These are phyloP conservation scores for Xenopus tropicalis DNA, from an alignment of 2,113 vertebrate species.

Conservation along the genomic window DNA sequence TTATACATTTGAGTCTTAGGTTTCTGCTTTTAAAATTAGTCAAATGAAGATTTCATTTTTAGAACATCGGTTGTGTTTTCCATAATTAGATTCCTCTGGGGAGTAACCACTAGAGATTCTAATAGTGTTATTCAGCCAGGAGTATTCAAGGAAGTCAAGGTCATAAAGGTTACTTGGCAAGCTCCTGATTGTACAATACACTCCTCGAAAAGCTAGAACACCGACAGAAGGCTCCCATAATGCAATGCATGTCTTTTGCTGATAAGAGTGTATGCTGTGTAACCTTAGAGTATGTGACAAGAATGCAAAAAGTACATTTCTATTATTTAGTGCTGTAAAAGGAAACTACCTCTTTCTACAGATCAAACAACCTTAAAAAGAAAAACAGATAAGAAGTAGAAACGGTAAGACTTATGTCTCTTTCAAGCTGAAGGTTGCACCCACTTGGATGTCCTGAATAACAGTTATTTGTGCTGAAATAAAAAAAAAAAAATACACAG, in stretches of 20 bases:
- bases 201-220: constrained; percentile 61
- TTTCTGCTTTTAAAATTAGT: not conserved
- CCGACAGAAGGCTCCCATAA: constrained; percentile 70
- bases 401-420: constrained; percentile 52
- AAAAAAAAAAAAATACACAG: constrained; percentile 44
- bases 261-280: constrained; percentile 78
- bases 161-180: constrained; percentile 56
- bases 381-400: constrained; percentile 62
- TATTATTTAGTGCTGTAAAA: constrained; percentile 50
- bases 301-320: constrained; percentile 66
- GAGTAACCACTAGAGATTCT: constrained; percentile 48
- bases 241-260: constrained; percentile 60
- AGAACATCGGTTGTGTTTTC: not conserved
- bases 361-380: constrained; percentile 65
- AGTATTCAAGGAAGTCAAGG: constrained; percentile 58
- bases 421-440: constrained; percentile 16
- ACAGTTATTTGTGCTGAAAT: constrained; percentile 44
- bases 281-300: constrained; percentile 69
- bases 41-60: not conserved
- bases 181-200: constrained; percentile 56
- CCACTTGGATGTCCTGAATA: constrained; percentile 44
- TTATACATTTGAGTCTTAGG: too few relatives aligned
- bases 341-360: constrained; percentile 53
- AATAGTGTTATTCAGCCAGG: constrained; percentile 62
- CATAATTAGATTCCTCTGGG: constrained; percentile 55